Base-by-base conservation (phyloP, 2,113 vertebrate species). In the Aleadryas rufinucha region DNA sequence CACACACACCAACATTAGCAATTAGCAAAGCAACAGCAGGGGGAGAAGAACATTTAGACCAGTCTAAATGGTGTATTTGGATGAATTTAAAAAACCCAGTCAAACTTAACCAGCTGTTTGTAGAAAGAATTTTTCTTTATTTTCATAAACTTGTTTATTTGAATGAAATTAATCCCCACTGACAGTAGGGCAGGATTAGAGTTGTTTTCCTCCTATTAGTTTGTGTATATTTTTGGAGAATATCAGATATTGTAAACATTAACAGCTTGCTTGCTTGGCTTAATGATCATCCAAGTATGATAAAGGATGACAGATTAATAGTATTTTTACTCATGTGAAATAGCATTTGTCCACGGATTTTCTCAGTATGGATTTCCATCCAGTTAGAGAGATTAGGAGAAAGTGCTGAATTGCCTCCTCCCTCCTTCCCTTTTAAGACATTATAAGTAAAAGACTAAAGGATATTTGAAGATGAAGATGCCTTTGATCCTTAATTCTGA, bases 101-200 rank as follows among this genome's bases (percentile, higher is more conserved):
- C 10, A 50, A 89, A 84, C 87, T 90, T 74, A 93, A 95, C 65
- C 75, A 94, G 86, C 66, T 96, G 75, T 59, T 88, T 96, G 66
- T 11, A 91, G 49, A 92, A 86, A 33, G 28, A 72, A 30, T 84
- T 92, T 78, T 50, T 71, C 75, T 97, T 97, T 96, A 86, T 97
- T 95, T 96, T 45, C 85, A 90, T 94, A 81, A 81, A 59, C 20
- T 22, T 70, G 72, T 96, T 98, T 97, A 91, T 97, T 93, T 95
- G 80, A 92, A 87, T 95, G 35, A 95, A 97, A 93, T 96, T 97
- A 96, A 98, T 98, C 90, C 80, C 63, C n/a, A 69, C 17, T 96
- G 96, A 93, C 57, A 95, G 42, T 78, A 86, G 84, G 42, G 61
- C 60, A 93, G 83, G 78, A 95, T 97, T 95, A 83, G 50, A 94